phyloP scores from a whole-genome alignment of 1,140 invertebrate species.

The Temnothorax longispinosus region DNA sequence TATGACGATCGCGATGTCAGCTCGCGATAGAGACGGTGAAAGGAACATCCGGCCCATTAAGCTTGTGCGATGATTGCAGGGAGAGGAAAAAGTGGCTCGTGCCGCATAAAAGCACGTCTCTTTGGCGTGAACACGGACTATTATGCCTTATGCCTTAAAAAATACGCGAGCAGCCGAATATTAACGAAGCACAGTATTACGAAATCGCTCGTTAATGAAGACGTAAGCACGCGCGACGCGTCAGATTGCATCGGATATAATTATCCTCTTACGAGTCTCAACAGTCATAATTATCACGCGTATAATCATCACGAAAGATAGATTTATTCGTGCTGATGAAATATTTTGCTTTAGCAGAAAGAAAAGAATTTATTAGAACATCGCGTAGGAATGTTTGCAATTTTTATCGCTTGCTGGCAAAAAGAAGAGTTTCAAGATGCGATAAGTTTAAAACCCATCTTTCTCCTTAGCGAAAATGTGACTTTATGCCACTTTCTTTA shows the following conservation, averaged over 20 bases:
- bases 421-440: background rate
- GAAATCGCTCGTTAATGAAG: constrained; percentile 26
- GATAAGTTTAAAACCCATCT: background rate
- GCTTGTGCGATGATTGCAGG: background rate
- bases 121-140: background rate
- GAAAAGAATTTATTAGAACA: background rate
- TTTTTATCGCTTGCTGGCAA: background rate
- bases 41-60: constrained; percentile 23
- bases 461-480: background rate
- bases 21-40: constrained; percentile 3
- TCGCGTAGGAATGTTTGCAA: background rate
- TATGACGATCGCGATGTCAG: background rate
- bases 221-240: background rate
- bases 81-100: background rate
- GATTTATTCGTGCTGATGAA: background rate
- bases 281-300: background rate
- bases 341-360: background rate
- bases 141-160: background rate
- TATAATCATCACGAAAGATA: background rate
- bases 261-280: too few relatives aligned
- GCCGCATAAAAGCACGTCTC: background rate
- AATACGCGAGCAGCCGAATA: constrained; percentile 12
- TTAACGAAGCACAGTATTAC: background rate
- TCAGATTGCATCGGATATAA: constrained; percentile 3
- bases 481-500: background rate